phyloP scores from a whole-genome alignment of 2,113 vertebrate species.

The Cricetomys ansorgei region DNA sequence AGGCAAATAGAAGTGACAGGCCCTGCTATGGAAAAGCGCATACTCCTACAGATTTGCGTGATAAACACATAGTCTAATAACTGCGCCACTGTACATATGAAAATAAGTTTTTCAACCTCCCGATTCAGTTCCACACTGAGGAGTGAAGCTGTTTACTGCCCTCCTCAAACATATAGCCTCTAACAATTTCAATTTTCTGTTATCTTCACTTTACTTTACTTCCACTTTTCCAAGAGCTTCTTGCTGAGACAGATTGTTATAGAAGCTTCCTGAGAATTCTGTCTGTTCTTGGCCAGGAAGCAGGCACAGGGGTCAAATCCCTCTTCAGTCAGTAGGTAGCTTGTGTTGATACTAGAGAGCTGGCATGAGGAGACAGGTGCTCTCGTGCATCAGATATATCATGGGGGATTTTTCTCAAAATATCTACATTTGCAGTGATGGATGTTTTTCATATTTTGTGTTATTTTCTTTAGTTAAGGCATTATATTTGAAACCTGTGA shows the following conservation, averaged over 20 bases:
- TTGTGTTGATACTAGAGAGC: neutral
- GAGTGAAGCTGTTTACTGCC: neutral
- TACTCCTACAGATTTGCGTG: neutral
- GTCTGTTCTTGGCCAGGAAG: neutral
- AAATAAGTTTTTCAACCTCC: neutral
- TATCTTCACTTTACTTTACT: neutral
- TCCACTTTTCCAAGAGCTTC: neutral
- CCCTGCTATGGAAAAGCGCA: neutral
- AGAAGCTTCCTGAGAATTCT: neutral
- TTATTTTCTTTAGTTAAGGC: neutral
- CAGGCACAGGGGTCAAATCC: neutral
- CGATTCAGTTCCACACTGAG: neutral
- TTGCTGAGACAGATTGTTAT: neutral
- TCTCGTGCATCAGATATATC: neutral
- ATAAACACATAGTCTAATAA: neutral
- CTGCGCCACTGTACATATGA: too few relatives aligned
- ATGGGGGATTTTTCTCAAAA: neutral
- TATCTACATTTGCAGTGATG: neutral
- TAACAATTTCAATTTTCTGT: neutral
- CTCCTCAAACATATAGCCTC: too few relatives aligned
- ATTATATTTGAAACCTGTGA: neutral
- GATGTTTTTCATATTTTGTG: neutral
- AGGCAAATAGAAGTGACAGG: neutral
- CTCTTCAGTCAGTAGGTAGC: neutral
- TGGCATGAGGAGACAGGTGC: neutral